A percentile compares a stretch with the other conserved stretches of the same genome.
These are phyloP conservation scores for Pangasianodon hypophthalmus DNA, from an alignment of 2,113 vertebrate species.

Conservation along the genomic window DNA sequence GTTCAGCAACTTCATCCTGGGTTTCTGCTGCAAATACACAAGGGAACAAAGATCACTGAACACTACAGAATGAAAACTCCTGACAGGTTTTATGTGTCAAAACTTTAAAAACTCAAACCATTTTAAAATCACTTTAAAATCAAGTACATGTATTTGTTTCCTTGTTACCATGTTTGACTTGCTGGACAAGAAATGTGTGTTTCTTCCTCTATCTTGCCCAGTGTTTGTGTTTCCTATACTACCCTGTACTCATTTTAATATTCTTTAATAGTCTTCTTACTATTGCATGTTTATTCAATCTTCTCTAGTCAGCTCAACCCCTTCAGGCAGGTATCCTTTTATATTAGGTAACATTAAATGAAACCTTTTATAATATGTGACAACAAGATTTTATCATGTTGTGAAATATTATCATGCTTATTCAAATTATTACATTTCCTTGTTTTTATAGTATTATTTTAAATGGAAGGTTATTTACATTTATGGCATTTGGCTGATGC, in stretches of 20 bases:
- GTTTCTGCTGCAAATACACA: neutral
- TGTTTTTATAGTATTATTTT: neutral
- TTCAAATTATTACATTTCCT: neutral
- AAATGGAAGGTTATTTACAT: neutral
- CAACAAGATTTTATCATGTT: no score
- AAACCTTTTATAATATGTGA: neutral
- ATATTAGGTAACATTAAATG: neutral
- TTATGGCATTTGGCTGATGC: no score
- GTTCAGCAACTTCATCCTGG: neutral
- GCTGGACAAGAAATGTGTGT: neutral
- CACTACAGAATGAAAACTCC: neutral
- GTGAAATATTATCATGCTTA: neutral
- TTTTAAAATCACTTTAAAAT: neutral
- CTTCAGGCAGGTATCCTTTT: neutral
- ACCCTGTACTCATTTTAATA: neutral
- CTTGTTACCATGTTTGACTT: neutral
- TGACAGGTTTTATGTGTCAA: neutral
- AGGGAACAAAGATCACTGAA: neutral
- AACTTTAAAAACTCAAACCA: neutral
- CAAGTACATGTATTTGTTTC: neutral
- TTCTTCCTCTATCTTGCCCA: neutral
- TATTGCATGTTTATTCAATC: neutral
- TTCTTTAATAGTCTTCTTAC: neutral
- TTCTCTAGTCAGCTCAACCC: neutral
- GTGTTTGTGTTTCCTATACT: neutral